These are phyloP conservation scores for Myotis brandtii DNA, from an alignment of 2,113 vertebrate species.

Conservation along the genomic window DNA sequence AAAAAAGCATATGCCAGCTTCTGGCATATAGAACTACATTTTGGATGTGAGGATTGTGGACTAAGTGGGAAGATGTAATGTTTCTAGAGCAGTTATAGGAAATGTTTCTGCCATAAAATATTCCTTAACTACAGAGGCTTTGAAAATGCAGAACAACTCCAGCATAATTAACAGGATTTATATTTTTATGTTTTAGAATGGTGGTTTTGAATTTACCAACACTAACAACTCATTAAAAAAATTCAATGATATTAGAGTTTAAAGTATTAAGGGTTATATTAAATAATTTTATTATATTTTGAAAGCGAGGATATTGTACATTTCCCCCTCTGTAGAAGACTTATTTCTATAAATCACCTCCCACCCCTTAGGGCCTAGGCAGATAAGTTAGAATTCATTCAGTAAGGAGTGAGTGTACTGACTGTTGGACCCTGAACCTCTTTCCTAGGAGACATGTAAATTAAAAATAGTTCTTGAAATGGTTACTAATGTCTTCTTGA, in stretches of 20 bases:
- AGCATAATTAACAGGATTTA: slow-evolving; percentile 1
- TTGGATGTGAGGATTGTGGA: slow-evolving; percentile 8
- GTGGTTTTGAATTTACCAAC: slow-evolving; percentile 23
- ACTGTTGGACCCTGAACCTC: background rate
- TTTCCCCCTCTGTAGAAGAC: background rate
- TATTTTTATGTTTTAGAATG: slow-evolving; percentile 25
- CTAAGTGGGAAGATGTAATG: background rate
- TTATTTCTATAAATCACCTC: background rate
- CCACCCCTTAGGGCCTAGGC: background rate
- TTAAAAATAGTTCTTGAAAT: slow-evolving; percentile 38
- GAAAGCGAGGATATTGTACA: background rate
- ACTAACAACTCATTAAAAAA: slow-evolving; percentile 36
- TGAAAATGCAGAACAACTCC: slow-evolving; percentile 15
- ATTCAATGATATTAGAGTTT: background rate
- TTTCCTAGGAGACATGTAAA: slow-evolving; percentile 38
- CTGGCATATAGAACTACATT: background rate
- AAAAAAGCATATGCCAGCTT: background rate
- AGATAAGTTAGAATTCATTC: slow-evolving; percentile 43
- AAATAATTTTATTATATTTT: slow-evolving; percentile 38
- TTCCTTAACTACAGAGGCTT: slow-evolving; percentile 33
- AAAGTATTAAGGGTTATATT: background rate
- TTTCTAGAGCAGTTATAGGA: slow-evolving; percentile 1
- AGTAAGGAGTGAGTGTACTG: background rate
- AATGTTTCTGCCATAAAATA: slow-evolving; percentile 46
- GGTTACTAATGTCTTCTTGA: background rate